phyloP scores from a whole-genome alignment of 1,140 invertebrate genomes.

The Zaprionus kolodkinae region DNA sequence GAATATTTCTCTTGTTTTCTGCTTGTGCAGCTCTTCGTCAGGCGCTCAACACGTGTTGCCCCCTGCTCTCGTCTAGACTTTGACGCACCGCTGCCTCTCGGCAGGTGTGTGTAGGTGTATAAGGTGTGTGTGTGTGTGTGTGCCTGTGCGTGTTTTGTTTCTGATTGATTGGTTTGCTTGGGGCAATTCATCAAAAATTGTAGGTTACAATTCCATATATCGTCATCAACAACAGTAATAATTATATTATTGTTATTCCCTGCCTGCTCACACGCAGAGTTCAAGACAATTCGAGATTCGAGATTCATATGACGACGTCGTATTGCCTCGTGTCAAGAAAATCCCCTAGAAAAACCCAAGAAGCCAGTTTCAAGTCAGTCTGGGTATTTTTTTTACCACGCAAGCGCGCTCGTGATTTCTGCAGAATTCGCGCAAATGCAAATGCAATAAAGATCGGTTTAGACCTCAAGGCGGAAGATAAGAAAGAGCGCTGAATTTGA shows the following conservation, averaged over 20 bases:
- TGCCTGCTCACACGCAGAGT: conserved; percentile 7
- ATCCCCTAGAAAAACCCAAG: conserved; percentile 42
- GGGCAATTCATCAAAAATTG: conserved; percentile 29
- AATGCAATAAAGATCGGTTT: neutral
- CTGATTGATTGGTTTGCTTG: conserved; percentile 50
- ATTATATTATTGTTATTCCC: conserved; percentile 7
- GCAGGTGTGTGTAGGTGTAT: neutral
- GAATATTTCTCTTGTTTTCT: conserved; percentile 19
- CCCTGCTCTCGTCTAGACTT: neutral
- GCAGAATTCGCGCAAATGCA: conserved; percentile 27
- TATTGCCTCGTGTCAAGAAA: conserved; percentile 25
- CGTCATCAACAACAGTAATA: conserved; percentile 17
- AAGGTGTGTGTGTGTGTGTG: conserved; percentile 11
- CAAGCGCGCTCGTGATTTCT: conserved; percentile 28
- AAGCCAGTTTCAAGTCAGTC: conserved; percentile 42
- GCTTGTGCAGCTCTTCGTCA: conserved; percentile 24
- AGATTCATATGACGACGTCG: neutral
- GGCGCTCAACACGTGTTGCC: conserved; percentile 40
- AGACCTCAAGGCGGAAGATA: neutral
- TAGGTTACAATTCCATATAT: conserved; percentile 39
- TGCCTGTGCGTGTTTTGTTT: conserved; percentile 33
- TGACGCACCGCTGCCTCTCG: conserved; percentile 10
- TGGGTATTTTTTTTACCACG: neutral
- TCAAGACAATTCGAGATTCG: conserved; percentile 14
- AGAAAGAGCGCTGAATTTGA: neutral